phyloP scores from a whole-genome alignment of 1,140 invertebrate genomes.

The Tachypleus tridentatus region DNA sequence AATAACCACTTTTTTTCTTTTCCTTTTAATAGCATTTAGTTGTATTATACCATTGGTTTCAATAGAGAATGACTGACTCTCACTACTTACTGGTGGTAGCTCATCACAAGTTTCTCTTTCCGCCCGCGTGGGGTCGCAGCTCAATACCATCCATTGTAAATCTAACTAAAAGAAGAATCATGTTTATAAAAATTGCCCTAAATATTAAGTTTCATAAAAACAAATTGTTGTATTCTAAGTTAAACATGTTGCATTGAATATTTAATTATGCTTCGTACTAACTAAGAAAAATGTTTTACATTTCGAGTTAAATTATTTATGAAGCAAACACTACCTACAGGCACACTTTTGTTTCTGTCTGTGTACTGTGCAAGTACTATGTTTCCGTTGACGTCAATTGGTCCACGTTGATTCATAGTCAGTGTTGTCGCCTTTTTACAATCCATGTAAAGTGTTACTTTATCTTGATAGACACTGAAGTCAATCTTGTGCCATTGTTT shows the following conservation, averaged over 20 bases:
- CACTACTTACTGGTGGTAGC: slow-evolving; percentile 34
- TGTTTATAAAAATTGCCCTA: slow-evolving; percentile 3
- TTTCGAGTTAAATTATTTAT: not conserved
- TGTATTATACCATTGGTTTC: too few species aligned
- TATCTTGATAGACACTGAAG: slow-evolving; percentile 52
- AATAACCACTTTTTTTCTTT: too few species aligned
- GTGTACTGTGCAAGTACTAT: slow-evolving; percentile 49
- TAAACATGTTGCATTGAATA: too few species aligned
- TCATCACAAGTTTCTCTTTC: slow-evolving; percentile 57
- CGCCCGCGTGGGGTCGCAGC: slow-evolving; percentile 58
- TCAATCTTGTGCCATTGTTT: slow-evolving; percentile 69
- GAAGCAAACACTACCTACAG: slow-evolving; percentile 41
- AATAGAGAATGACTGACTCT: slow-evolving; percentile 14
- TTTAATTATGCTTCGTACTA: too few species aligned
- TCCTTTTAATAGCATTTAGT: too few species aligned
- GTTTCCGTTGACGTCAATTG: slow-evolving; percentile 51
- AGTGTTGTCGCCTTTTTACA: slow-evolving; percentile 41
- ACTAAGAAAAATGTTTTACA: too few species aligned
- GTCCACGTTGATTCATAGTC: slow-evolving; percentile 41
- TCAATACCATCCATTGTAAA: slow-evolving; percentile 65
- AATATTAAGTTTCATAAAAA: too few species aligned
- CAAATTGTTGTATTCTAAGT: too few species aligned
- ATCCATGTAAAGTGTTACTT: slow-evolving; percentile 54
- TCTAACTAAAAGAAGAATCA: slow-evolving; percentile 46
- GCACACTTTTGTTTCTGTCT: slow-evolving; percentile 44